Conservation (phyloP, 2,797 vertebrate species). For the Aulostomus chinensis region DNA sequence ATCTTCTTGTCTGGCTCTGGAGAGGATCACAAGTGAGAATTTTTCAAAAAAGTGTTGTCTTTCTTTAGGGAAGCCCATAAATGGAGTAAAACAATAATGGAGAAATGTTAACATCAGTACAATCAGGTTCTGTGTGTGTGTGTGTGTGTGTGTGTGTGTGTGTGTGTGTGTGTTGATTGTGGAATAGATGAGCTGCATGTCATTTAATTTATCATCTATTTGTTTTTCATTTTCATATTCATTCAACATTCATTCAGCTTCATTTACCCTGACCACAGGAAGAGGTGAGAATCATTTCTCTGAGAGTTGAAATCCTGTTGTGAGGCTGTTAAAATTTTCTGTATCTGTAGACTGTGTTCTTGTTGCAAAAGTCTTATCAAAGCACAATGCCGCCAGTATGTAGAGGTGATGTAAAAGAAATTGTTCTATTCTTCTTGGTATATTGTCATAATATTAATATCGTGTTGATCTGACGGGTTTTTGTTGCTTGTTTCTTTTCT, state of each 20-base stretch:
- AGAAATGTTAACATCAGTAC: too few species aligned
- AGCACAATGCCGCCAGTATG: slow-evolving; percentile 84
- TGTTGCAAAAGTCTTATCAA: slow-evolving; percentile 81
- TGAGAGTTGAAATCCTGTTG: slow-evolving; percentile 29
- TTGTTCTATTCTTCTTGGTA: slow-evolving; percentile 79
- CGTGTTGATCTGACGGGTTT: slow-evolving; percentile 67
- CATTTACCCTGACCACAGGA: slow-evolving; percentile 34
- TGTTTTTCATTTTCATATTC: slow-evolving; percentile 19
- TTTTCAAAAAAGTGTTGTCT: too few species aligned
- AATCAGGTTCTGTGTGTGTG: slow-evolving; percentile 4
- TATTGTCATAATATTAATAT: slow-evolving; percentile 78
- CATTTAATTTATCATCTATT: slow-evolving; percentile 28
- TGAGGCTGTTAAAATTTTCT: slow-evolving; percentile 64
- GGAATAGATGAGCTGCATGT: slow-evolving; percentile 23
- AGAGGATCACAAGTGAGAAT: too few species aligned
- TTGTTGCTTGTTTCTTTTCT: slow-evolving; percentile 36
- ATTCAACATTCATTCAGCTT: slow-evolving; percentile 28
- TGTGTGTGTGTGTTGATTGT: slow-evolving; percentile 22
- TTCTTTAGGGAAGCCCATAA: too few species aligned
- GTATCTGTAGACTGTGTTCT: slow-evolving; percentile 70
- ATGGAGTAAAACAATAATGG: too few species aligned
- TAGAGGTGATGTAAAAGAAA: slow-evolving; percentile 81
- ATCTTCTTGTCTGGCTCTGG: too few species aligned
- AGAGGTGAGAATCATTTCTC: slow-evolving; percentile 13
- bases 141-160: slow-evolving; percentile 1